phyloP scores from a whole-genome alignment of 2,888 invertebrate genomes.

The Amphipyra tragopoginis region DNA sequence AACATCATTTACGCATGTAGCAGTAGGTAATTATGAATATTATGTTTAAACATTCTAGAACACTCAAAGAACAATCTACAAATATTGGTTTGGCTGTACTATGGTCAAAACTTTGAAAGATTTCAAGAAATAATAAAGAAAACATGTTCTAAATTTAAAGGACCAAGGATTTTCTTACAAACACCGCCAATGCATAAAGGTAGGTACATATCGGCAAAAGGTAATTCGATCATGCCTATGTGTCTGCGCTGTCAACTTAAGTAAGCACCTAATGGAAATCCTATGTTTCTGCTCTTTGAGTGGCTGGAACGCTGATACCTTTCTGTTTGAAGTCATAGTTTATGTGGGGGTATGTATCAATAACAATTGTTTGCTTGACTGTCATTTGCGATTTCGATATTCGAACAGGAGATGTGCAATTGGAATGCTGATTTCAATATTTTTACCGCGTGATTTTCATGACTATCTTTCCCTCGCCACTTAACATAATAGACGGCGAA shows the following conservation, averaged over 20 bases:
- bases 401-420: neutral
- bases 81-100: neutral
- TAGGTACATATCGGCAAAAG: conserved; percentile 59
- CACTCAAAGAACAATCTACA: neutral
- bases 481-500: no score
- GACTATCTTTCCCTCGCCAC: no score
- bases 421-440: no score
- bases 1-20: neutral
- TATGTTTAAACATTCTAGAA: neutral
- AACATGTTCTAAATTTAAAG: conserved; percentile 21
- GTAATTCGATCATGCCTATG: conserved; percentile 83
- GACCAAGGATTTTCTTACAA: conserved; percentile 25
- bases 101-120: neutral
- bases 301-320: conserved; percentile 66
- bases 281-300: conserved; percentile 76
- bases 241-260: conserved; percentile 78
- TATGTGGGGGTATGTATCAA: conserved; percentile 23
- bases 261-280: conserved; percentile 85
- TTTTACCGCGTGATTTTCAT: no score
- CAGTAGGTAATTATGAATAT: neutral
- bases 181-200: conserved; percentile 42
- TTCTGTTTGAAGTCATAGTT: conserved; percentile 46
- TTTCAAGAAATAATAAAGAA: conserved; percentile 2
- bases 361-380: conserved; percentile 18
- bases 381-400: neutral